Evolutionary conservation across 2,797 vertebrate genomes (phyloP), one percentile per base, ranked within the genome.

Genomic region (Vultur gryphus): DNA sequence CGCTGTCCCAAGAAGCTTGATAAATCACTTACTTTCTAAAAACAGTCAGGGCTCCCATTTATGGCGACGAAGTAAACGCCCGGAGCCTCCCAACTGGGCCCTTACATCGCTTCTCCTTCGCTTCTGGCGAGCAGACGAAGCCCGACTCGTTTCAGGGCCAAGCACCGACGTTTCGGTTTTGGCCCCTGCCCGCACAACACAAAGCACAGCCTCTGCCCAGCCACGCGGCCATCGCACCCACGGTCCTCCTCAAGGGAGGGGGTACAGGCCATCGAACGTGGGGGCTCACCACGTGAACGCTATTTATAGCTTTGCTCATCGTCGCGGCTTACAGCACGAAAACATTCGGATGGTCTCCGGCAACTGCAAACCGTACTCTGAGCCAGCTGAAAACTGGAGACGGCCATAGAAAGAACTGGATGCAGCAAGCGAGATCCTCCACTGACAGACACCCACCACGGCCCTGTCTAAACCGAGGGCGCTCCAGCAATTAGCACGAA

Each of bases 221-320:
- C 19, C 39, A 16, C 0, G 0, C 2, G 9, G 10, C 12, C n/a
- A 6, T 11, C 1, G 1, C 24, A 23, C 3, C 35, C 52, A 6
- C 7, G 21, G 61, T 8, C 18, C 28, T 18, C 44, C 44, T 12
- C 23, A 18, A 33, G 31, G 28, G 23, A 75, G 24, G 41, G 28
- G 37, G 37, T 37, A 12, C 52, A 46, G 29, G 54, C 29, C 33
- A 24, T 15, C 46, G 43, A 29, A 29, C 39, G 28, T 21, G 41
- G 43, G 33, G 11, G 33, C 17, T 71, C 48, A 15, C 26, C 41
- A 35, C 25, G 11, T 2, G 21, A 84, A 66, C 2, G 2, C 41
- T 35, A 9, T 8, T 9, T 13, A 44, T 16, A 41, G 37, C 54
- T 46, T 46, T 49, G 31, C 48, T 62, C 26, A 7, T 3, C 20